Conservation (phyloP, 2,113 vertebrate species). For the Phocoena phocoena region DNA sequence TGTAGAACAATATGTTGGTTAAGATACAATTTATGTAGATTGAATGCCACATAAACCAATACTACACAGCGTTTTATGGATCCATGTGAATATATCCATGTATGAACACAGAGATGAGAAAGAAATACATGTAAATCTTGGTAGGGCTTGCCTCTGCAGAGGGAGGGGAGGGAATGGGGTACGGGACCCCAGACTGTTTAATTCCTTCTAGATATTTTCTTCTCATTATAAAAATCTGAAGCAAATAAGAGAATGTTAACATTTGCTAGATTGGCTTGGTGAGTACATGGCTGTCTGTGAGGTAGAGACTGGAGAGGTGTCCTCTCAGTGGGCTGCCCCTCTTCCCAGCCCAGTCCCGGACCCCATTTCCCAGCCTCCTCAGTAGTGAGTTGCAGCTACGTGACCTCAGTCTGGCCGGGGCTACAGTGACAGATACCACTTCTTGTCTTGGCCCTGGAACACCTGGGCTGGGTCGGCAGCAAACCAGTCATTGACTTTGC, state of each 20-base stretch:
- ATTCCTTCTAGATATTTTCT: background rate
- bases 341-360: background rate
- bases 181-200: background rate
- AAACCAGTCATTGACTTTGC: background rate
- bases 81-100: background rate
- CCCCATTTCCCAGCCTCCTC: background rate
- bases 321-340: background rate
- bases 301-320: background rate
- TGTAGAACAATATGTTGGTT: background rate
- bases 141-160: background rate
- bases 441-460: background rate
- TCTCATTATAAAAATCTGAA: constrained; percentile 14
- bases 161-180: too few species aligned
- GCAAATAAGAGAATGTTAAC: background rate
- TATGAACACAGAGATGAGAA: background rate
- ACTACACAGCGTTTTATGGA: background rate
- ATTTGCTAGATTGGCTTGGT: background rate
- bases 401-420: background rate
- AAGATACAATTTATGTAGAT: background rate
- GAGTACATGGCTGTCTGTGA: background rate
- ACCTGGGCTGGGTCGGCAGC: background rate
- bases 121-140: background rate
- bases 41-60: background rate
- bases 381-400: background rate
- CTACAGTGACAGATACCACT: background rate